Evolutionary conservation across 2,888 invertebrate species (phyloP), one percentile per base, ranked within the genome.

Genomic region (Sarcophaga variegata): DNA sequence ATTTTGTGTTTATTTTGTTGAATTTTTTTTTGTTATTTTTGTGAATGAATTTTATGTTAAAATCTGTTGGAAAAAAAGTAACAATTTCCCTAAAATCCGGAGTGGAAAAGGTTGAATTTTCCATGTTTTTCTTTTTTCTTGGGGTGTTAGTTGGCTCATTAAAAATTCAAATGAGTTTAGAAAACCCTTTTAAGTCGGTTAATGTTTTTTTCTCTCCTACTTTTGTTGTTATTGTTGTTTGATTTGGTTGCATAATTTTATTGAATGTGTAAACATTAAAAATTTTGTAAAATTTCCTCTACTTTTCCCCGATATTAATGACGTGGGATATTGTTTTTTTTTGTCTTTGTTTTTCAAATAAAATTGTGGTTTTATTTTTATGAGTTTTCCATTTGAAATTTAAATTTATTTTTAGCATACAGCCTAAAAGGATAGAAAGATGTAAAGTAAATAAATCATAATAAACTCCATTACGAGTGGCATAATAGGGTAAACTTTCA

Each of bases 1-100:
- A 20, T 45, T 45, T 67, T 67, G 0, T n/a, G 2, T 47, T 17
- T 67, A 67, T 45, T 67, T 45, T n/a, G 4, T 20, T 17, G 17
- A 47, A 47, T 76, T 64, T 71, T 37, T 37, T 76, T 85, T 82
- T 87, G 49, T 76, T 64, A 71, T 86, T 90, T 90, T 88, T 88
- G 54, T 37, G 5, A 71, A 54, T 72, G 45, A 71, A 62, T 72
- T 80, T 71, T 67, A n/a, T 74, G 59, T 67, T 25, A 27, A 81
- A 71, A 74, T 72, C 25, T 37, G 4, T 14, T 27, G 11, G 37
- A 45, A 79, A 66, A 64, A 27, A n/a, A 66, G 76, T 77, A 67
- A 77, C 60, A 67, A 54, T 62, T 66, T 60, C 60, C 25, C 60
- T 69, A 22, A 69, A 69, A 20, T 20, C 20, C 20, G 20, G 20